Evolutionary conservation across 2,113 vertebrate species (phyloP).

Genomic region (Chamaea fasciata): DNA sequence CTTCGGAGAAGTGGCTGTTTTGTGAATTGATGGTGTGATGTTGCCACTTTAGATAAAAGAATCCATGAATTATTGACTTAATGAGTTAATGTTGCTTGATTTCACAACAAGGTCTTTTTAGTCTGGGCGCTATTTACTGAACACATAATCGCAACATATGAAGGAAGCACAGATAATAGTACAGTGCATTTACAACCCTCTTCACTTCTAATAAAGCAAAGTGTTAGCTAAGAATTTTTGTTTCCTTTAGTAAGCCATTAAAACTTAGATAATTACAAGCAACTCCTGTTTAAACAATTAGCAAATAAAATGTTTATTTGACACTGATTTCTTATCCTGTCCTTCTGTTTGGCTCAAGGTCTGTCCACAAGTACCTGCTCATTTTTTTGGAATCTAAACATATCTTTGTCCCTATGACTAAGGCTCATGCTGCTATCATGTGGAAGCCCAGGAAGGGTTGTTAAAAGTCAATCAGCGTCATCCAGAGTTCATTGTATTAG

Average conservation of each 20-base stretch:
- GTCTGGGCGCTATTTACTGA: constrained; percentile 69
- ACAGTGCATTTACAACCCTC: background rate
- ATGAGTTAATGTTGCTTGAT: constrained; percentile 86
- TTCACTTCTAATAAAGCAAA: background rate
- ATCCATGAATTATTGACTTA: constrained; percentile 89
- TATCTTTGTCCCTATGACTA: background rate
- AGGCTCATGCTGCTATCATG: background rate
- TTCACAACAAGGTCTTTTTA: constrained; percentile 78
- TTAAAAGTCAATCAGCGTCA: background rate
- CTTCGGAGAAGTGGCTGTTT: constrained; percentile 82
- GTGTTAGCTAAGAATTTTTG: background rate
- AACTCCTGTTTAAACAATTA: background rate
- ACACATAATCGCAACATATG: constrained; percentile 57
- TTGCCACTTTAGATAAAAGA: constrained; percentile 89
- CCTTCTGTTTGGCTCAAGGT: background rate
- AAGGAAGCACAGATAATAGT: constrained; percentile 43
- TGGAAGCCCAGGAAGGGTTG: background rate
- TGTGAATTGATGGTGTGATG: constrained; percentile 85
- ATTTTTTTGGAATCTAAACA: background rate
- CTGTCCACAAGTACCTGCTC: background rate
- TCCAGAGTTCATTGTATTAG: background rate
- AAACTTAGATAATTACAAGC: background rate
- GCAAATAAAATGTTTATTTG: constrained; percentile 18
- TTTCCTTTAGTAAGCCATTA: background rate
- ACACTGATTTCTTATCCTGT: background rate